Evolutionary conservation across 2,113 vertebrate genomes (phyloP).

Genomic region (Dicaeum eximium): DNA sequence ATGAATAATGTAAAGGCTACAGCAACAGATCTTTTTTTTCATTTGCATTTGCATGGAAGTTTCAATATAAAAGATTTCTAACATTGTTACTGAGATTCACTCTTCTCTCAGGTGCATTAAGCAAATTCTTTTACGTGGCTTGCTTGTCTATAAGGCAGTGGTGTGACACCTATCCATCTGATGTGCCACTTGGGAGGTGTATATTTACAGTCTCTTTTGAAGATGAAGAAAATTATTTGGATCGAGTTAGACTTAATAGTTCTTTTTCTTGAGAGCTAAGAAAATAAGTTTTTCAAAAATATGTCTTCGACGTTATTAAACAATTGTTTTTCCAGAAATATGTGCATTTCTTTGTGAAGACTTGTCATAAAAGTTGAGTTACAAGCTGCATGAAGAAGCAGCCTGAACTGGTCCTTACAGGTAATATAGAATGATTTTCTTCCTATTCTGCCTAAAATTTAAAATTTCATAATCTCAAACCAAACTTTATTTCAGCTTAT

Average conservation of each 20-base stretch:
- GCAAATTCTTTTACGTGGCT: neutral
- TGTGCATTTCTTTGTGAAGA: neutral
- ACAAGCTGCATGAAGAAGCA: neutral
- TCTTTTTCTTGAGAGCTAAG: neutral
- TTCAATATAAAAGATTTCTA: neutral
- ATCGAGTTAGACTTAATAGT: neutral
- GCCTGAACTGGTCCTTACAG: neutral
- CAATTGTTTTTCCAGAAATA: neutral
- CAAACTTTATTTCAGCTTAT: neutral
- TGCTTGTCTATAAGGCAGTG: neutral
- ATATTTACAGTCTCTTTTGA: neutral
- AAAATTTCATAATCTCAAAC: neutral
- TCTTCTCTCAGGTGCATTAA: neutral
- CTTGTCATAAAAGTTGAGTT: neutral
- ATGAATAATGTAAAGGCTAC: neutral
- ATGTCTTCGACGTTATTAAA: neutral
- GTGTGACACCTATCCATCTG: neutral
- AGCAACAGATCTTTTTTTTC: neutral
- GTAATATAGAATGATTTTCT: neutral
- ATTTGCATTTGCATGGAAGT: neutral
- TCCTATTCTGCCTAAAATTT: neutral
- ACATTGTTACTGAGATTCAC: neutral
- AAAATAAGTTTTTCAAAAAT: neutral
- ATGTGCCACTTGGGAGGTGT: neutral
- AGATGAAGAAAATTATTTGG: neutral